Evolutionary conservation across 2,797 vertebrate species (phyloP), one percentile per base, ranked within the genome.

Genomic region (Sebastes matsubarae): DNA sequence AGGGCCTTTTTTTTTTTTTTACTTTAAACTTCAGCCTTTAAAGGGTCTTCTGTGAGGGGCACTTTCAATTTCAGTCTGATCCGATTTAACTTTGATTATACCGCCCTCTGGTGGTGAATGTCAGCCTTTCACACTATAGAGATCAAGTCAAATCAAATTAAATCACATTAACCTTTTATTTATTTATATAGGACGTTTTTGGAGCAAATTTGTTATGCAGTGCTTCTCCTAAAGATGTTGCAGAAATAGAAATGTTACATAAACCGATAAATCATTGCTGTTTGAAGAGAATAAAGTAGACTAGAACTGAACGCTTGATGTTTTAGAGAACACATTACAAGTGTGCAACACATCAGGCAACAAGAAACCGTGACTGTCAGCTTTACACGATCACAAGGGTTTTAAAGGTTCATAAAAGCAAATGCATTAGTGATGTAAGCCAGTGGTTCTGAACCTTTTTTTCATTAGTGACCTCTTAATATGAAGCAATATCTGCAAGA

Each of bases 61-160:
- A 1, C 13, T 64, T 66, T 72, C 25, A 46, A 1, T 36, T 42
- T 64, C 25, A 22, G 9, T 65, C 16, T 64, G n/a, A 42, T 46
- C 10, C 4, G 3, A 1, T 32, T 46, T 60, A 38, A 63, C 3
- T 20, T 13, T 67, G 34, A 24, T n/a, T 60, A 46, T 42, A 77
- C 77, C 42, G 84, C 32, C 82, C 76, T 80, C 94, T 89, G 65
- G 77, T 92, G 92, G 68, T 20, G 0, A 1, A 18, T 1, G 14
- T 27, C 4, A 8, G 24, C 11, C 46, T 32, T 27, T 50, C 13
- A 72, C 63, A 18, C 59, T 13, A 2, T 8, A 18, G 13, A 55
- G 14, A 30, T n/a, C 27, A 10, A 24, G 14, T 42, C 38, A 68
- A 27, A 46, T 25, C 5, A 13, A 27, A 32, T 42, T 22, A 57